A percentile compares a stretch with the other conserved stretches of the same genome.
Conservation (phyloP, 1,140 invertebrate species). For the Trissolcus basalis region DNA sequence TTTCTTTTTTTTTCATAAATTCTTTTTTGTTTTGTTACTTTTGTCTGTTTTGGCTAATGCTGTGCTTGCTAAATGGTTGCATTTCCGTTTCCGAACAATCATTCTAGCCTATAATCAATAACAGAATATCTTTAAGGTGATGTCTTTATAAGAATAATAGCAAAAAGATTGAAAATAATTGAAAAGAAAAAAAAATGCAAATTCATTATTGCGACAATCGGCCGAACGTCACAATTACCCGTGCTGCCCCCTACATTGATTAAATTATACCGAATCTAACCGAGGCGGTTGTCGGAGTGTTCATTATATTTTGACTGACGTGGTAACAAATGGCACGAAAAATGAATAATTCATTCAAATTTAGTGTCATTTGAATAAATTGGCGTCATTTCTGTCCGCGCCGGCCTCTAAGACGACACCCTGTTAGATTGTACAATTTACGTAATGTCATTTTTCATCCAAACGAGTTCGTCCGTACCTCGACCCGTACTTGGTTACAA, state of each 20-base stretch:
- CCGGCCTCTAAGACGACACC: constrained; percentile 26
- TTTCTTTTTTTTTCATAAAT: background rate
- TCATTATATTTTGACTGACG: constrained; percentile 38
- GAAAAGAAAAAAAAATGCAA: no score
- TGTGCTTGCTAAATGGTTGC: no score
- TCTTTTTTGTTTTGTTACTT: constrained; percentile 4
- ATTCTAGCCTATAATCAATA: no score
- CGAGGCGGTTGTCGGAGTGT: constrained; percentile 9
- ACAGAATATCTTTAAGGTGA: no score
- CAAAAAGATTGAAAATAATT: no score
- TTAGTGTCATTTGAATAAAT: constrained; percentile 42
- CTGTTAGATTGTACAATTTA: constrained; percentile 32
- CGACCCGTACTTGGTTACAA: constrained; percentile 17
- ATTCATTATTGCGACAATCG: no score
- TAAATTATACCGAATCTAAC: constrained; percentile 1
- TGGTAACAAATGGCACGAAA: constrained; percentile 31
- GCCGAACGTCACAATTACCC: no score
- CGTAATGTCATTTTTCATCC: constrained; percentile 38
- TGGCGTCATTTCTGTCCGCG: constrained; percentile 28
- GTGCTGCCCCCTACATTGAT: no score
- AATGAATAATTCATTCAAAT: constrained; percentile 44
- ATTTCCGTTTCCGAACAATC: no score
- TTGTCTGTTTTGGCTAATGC: no score
- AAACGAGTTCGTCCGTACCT: constrained; percentile 25
- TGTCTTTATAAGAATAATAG: no score